Evolutionary conservation across 2,888 invertebrate genomes (phyloP), one percentile per base, ranked within the genome.

Genomic region (Colostygia pectinataria): DNA sequence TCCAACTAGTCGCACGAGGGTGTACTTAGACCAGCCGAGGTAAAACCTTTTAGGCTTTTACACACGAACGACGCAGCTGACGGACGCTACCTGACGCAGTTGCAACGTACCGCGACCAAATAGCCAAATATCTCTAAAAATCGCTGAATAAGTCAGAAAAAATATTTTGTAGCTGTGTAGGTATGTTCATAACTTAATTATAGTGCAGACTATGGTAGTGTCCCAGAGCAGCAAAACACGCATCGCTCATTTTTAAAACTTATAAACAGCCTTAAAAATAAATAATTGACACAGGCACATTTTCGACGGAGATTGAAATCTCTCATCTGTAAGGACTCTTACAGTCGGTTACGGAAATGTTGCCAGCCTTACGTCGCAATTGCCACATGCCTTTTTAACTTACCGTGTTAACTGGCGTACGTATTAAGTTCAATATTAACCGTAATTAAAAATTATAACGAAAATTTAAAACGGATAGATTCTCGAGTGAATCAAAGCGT

Each of bases 331-430:
- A 77, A 86, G 82, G 75, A 83, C 88, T 76, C 87, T 85, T 74
- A 77, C 68, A 69, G 63, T 71, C 71, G 74, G 67, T 68, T 72
- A 79, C 81, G 78, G 78, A 77, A 86, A 85, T 83, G 80, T 80
- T 83, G 68, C 80, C 75, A 81, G 63, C 81, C 85, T 84, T 82
- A 84, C 85, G 78, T 88, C 89, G 89, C 88, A 89, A 88, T 90
- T 85, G 71, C 74, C 72, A 81, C 79, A 90, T 80, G 88, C 83
- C 80, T 79, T 83, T 88, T 90, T 81, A 87, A 84, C 78, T 82
- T 76, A 69, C 71, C 78, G 77, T 66, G 73, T 76, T 80, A 76
- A 75, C 75, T 69, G 74, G 74, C 73, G 69, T 72, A 73, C 45
- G 57, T 62, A 62, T 78, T 78, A 71, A 77, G 75, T 83, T 77